Base-by-base conservation (phyloP, 2,113 vertebrate genomes). In the Heliornis fulica region DNA sequence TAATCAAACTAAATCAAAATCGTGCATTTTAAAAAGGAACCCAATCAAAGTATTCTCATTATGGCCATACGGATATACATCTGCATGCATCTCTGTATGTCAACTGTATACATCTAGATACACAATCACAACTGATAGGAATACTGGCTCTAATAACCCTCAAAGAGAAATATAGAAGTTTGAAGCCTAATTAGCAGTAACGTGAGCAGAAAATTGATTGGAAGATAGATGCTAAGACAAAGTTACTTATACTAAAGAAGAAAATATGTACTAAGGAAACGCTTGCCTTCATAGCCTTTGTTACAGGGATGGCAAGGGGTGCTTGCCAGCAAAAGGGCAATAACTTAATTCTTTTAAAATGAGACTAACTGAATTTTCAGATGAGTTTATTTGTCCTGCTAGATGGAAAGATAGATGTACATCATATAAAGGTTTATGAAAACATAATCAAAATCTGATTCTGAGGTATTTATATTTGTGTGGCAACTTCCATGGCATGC, bases 231-330 rank as follows among this genome's bases (percentile, higher is more conserved):
- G 13, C 1, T 89, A 86, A 75, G 60, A 10, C 4, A 3, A 15
- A 61, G 40, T 45, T 76, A 26, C 15, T 79, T 5, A 1, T 26
- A 1, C 10, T 40, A 7, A 45, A 41, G 69, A 32, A 38, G 70
- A 19, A 46, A 48, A 7, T 17, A 2, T 0, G 0, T 36, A 7
- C 31, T 5, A 13, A 45, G 28, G 53, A 66, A n/a, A 3, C 2
- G 0, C 12, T 41, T 85, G 46, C 4, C 1, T 1, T 3, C 43
- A 63, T 17, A 36, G 20, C 34, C 23, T n/a, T n/a, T 15, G 20
- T 20, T 63, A 45, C 34, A 36, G 54, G 10, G 23, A 7, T 13
- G 7, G 14, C 6, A 25, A 50, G 54, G 19, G 46, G 8, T 25
- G 61, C 53, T 50, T 71, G 23, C 22, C 57, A 88, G 36, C 17